Base-by-base conservation (phyloP, 2,113 vertebrate species). In the Scatophagus argus region DNA sequence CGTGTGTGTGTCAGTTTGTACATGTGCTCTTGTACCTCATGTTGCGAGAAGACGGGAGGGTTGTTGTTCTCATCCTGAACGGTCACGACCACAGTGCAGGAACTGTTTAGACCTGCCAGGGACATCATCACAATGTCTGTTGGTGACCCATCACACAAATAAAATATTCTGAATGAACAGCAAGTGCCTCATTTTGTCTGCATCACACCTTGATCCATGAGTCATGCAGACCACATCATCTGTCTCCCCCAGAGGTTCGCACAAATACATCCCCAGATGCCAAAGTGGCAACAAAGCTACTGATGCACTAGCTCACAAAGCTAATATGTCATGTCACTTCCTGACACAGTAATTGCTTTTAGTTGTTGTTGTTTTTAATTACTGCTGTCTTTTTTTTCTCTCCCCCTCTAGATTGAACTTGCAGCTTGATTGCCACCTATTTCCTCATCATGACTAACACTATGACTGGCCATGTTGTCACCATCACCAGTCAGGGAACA, bases 21-120 rank as follows among this genome's bases (percentile, higher is more conserved):
- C 56, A 25, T 66, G 74, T 84, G 79, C 27, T 41, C 13, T 51
- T 19, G 0, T 87, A 93, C 94, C 94, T 95, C 93, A 52, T 94
- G 94, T 72, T 92, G 89, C 46, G 94, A 91, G 75, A 94, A 93
- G 21, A 92, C 81, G 0, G 94, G 92, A 19, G 92, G 87, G 74
- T 83, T 93, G 87, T 96, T 94, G 91, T 94, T 95, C 68, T 92
- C 86, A 74, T 96, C 93, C 44, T 91, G 82, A 36, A 94, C 81
- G 4, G 81, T 93, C 70, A 93, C 86, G 23, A 95, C 92, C 71
- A 94, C 14, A 0, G 87, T 92, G 44, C 92, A 94, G 27, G 89
- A 94, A 65, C 89, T 95, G 83, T 94, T 95, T 8, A 95, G 79
- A 70, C 92, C 92, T 94, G 87, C 47, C 84, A 77, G 79, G 72